phyloP scores from a whole-genome alignment of 2,797 vertebrate species.

The Carduelis carduelis region DNA sequence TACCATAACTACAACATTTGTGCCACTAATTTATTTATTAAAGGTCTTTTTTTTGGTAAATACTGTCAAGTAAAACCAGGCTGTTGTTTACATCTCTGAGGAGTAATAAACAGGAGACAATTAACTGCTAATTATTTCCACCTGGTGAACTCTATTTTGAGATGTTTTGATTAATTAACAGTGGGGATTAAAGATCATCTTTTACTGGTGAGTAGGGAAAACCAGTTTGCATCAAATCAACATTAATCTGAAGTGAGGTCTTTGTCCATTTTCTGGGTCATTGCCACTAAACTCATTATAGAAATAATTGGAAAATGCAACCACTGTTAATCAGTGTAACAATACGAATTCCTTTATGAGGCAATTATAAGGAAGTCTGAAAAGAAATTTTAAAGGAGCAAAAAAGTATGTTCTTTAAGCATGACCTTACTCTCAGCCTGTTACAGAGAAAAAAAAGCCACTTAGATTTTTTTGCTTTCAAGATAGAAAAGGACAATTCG shows the following conservation, averaged over 20 bases:
- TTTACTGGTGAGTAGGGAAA: slow-evolving; percentile 36
- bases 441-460: rapidly evolving
- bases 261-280: slow-evolving; percentile 72
- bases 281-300: slow-evolving; percentile 69
- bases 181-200: slow-evolving; percentile 66
- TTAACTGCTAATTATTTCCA: slow-evolving; percentile 77
- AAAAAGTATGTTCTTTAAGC: not conserved
- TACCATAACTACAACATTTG: slow-evolving; percentile 6
- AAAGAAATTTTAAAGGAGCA: not conserved
- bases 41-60: slow-evolving; percentile 55
- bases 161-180: slow-evolving; percentile 76
- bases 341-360: slow-evolving; percentile 48
- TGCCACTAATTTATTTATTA: slow-evolving; percentile 63
- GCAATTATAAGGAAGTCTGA: slow-evolving; percentile 36
- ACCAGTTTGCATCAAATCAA: slow-evolving; percentile 63
- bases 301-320: slow-evolving; percentile 68
- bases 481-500: not conserved
- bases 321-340: slow-evolving; percentile 65
- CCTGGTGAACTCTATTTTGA: slow-evolving; percentile 75
- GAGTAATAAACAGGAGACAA: slow-evolving; percentile 75
- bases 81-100: slow-evolving; percentile 70
- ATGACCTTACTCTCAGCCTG: not conserved
- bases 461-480: not conserved
- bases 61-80: slow-evolving; percentile 43
- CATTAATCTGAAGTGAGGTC: slow-evolving; percentile 49